These are phyloP conservation scores for Leptinotarsa haldemani DNA, from an alignment of 2,888 invertebrate genomes.

Conservation along the genomic window DNA sequence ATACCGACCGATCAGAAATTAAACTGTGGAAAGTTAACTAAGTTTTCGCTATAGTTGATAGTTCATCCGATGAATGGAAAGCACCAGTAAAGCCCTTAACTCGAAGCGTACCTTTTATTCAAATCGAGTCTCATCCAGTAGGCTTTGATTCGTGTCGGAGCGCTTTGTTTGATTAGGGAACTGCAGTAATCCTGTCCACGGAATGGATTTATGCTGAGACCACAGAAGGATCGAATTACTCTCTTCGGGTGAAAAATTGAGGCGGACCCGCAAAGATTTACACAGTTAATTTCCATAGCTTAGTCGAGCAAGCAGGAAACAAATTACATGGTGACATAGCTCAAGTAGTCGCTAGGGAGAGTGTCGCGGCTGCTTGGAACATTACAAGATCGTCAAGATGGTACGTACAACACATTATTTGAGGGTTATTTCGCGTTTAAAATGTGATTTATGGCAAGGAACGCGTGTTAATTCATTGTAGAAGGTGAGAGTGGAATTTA, in stretches of 20 bases:
- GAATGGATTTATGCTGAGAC: slow-evolving; percentile 49
- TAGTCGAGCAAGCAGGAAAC: slow-evolving; percentile 44
- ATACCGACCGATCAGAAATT: not conserved
- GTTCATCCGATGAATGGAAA: not conserved
- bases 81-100: not conserved
- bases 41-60: not conserved
- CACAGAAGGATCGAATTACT: slow-evolving; percentile 48
- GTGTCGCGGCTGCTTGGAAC: slow-evolving; percentile 45
- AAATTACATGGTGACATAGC: slow-evolving; percentile 57
- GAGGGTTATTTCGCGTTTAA: slow-evolving; percentile 36
- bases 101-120: slow-evolving; percentile 31
- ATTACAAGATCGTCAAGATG: slow-evolving; percentile 52
- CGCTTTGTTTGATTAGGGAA: slow-evolving; percentile 48
- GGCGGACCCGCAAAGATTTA: slow-evolving; percentile 54
- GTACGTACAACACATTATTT: slow-evolving; percentile 30
- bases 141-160: slow-evolving; percentile 32
- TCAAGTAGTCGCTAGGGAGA: slow-evolving; percentile 52
- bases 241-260: slow-evolving; percentile 50
- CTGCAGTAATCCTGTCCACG: slow-evolving; percentile 41
- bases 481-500: not conserved
- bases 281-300: slow-evolving; percentile 32
- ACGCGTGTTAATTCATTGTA: not conserved
- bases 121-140: slow-evolving; percentile 29
- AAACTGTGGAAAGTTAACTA: not conserved
- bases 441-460: slow-evolving; percentile 24